Evolutionary conservation across 2,113 vertebrate genomes (phyloP), one percentile per base, ranked within the genome.

Genomic region (Nanorana parkeri): DNA sequence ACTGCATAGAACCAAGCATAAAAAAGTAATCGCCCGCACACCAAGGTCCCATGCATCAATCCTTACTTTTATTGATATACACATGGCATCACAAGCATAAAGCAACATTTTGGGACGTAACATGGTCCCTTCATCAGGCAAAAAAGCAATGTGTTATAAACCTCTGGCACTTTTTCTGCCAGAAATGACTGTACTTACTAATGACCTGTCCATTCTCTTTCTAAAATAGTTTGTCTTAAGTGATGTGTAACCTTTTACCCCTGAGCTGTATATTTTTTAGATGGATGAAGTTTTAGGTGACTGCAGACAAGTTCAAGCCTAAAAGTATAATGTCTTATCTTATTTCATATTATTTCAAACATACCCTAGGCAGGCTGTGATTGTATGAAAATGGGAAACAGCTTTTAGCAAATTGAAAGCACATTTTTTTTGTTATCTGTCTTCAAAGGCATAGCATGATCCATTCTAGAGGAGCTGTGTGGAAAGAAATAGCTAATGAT

Each of bases 321-420:
- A 52, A 80, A 71, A 71, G 21, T 28, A 69, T 71, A 63, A 80
- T 80, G 24, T 23, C 58, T 72, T 71, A 80, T 80, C 23, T 17
- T 80, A 69, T 80, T 68, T 64, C 55, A 63, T 72, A 80, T 61
- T 71, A 61, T 69, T 61, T 80, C 32, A 71, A 52, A 71, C 24
- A 63, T 69, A 47, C 78, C 24, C 21, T n/a, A 51, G 32, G 56
- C 56, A 68, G 68, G 19, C 23, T 63, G 3, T 28, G 67, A 71
- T 80, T 71, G 32, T 51, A 63, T 63, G 32, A 80, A 72, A 80
- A 80, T 80, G 58, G 28, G 36, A 80, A 80, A 63, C 78, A 72
- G 78, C 67, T 63, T 80, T 71, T 75, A 28, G 21, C 23, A 80
- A 80, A 80, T 63, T 72, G 56, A 80, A 71, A 64, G 55, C 78